Percentiles rank a stretch among this genome's conserved stretches.
These are phyloP conservation scores for Pseudochaenichthys georgianus DNA, from an alignment of 2,797 vertebrate genomes.

Conservation along the genomic window DNA sequence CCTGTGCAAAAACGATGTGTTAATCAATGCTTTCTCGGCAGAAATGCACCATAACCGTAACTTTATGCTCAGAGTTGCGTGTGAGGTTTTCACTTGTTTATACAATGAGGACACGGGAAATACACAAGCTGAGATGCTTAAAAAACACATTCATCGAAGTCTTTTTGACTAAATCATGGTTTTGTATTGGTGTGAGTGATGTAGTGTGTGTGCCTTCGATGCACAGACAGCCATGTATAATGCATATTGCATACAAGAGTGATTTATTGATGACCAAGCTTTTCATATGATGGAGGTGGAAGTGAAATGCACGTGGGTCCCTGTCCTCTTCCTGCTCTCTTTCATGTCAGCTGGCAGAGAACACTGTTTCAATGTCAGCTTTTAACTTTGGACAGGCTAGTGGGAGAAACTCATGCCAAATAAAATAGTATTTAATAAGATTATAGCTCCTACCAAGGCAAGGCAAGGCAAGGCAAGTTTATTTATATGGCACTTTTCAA, in stretches of 20 bases:
- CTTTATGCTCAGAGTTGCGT: background rate
- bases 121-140: conserved; percentile 10
- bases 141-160: background rate
- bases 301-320: conserved; percentile 71
- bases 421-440: background rate
- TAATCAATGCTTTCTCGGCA: background rate
- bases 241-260: conserved; percentile 82
- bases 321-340: conserved; percentile 28
- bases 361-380: conserved; percentile 35
- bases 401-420: background rate
- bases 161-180: conserved; percentile 11
- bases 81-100: background rate
- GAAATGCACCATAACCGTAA: background rate
- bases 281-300: conserved; percentile 78
- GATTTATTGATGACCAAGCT: conserved; percentile 86
- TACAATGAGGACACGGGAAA: conserved; percentile 12
- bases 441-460: background rate
- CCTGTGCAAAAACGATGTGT: background rate
- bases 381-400: conserved; percentile 23
- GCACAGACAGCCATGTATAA: conserved; percentile 80
- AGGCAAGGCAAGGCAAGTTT: no score
- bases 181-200: conserved; percentile 28
- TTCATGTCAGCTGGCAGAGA: conserved; percentile 34
- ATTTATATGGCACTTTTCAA: no score
- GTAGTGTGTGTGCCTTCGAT: conserved; percentile 38